Base-by-base conservation (phyloP, 2,888 invertebrate genomes). In the Thera britannica region DNA sequence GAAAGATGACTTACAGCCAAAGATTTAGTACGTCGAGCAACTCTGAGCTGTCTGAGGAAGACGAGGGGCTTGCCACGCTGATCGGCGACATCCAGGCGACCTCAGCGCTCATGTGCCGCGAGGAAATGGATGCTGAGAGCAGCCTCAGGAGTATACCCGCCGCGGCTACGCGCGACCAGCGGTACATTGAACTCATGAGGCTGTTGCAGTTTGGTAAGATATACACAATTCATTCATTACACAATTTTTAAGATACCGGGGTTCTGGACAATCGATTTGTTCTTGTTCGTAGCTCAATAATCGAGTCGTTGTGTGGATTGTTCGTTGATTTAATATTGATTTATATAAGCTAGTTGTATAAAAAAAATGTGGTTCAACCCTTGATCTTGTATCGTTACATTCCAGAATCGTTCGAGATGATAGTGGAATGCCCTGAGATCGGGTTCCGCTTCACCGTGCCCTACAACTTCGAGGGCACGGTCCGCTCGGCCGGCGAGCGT, bases 361-460 rank as follows among this genome's bases (percentile, higher is more conserved):
- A n/a, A n/a, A n/a, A n/a, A n/a, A n/a, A n/a, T n/a, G 23, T 23
- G 23, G 23, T 23, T 23, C 23, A 23, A 23, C 23, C 1, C 23
- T 23, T 23, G 23, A 23, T 23, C 23, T 23, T 23, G 23, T 23
- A 23, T 23, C 23, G 23, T 0, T 23, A 23, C 23, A 23, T 23
- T 23, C 23, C 23, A 97, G 98, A 98, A 86, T 97, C 98, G 12
- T 98, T 95, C 86, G 98, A 98, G 90, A 98, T 98, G 97, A 97
- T 98, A 76, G 95, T 96, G 60, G 98, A 98, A 86, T 94, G 95
- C 72, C 90, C 94, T 5, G 96, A 96, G 72, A 95, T 95, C 76
- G 96, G 96, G 62, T 96, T 96, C 83, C 95, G 97, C 76, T 98
- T 98, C 90, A 96, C 96, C 7, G 96, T 98, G 72, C 96, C 98